phyloP scores from a whole-genome alignment of 1,140 invertebrate genomes.

The Caerostris darwini region DNA sequence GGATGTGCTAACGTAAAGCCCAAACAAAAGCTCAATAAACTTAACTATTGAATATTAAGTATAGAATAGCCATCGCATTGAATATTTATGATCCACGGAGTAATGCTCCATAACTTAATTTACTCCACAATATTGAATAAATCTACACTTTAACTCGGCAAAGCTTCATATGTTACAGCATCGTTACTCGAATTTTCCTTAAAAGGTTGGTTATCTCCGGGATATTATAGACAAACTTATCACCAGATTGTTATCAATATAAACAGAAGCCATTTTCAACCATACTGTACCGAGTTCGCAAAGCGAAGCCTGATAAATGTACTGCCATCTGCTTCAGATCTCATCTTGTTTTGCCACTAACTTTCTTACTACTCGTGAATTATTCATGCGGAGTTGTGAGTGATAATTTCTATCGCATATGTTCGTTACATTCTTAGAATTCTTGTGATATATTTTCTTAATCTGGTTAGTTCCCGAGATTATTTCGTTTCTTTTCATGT shows the following conservation, averaged over 20 bases:
- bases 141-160: background rate
- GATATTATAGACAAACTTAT: background rate
- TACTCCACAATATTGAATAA: background rate
- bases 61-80: background rate
- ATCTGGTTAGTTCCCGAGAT: too few relatives aligned
- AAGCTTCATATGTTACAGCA: background rate
- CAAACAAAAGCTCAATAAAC: background rate
- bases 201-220: background rate
- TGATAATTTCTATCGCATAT: too few relatives aligned
- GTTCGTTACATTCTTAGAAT: too few relatives aligned
- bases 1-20: background rate
- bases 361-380: background rate
- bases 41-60: background rate
- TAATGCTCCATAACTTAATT: background rate
- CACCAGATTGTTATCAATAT: background rate
- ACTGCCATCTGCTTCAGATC: background rate
- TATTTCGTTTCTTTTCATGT: too few relatives aligned
- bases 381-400: background rate
- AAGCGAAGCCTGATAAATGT: background rate
- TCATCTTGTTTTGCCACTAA: background rate
- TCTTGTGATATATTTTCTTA: too few relatives aligned
- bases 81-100: slow-evolving; percentile 13
- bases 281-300: background rate
- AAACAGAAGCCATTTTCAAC: background rate
- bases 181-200: background rate